Evolutionary conservation across 2,888 invertebrate genomes (phyloP).

Genomic region (Glaucopsyche alexis): DNA sequence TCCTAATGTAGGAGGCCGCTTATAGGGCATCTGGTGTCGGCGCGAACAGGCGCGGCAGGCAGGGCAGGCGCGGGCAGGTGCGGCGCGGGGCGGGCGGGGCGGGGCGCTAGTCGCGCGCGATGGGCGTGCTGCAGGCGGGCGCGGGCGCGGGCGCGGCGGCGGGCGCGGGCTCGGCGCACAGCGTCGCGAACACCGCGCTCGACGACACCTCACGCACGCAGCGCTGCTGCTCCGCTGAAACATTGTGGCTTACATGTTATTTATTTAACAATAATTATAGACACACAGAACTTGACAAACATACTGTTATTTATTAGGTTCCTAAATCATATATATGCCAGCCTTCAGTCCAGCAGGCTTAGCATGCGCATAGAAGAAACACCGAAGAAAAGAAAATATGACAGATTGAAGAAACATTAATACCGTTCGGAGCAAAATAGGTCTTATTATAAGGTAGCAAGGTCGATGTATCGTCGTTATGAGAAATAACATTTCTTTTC

Average conservation of each 20-base stretch:
- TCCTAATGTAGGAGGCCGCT: neutral
- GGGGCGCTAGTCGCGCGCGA: conserved; percentile 55
- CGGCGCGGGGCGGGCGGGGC: conserved; percentile 41
- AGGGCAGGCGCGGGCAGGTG: conserved; percentile 39
- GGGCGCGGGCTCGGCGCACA: conserved; percentile 52
- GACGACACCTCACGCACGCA: conserved; percentile 70
- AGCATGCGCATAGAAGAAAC: too few species aligned
- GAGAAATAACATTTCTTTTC: too few species aligned
- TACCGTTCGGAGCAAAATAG: too few species aligned
- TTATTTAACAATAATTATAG: neutral
- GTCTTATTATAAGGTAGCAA: too few species aligned
- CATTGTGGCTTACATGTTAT: neutral
- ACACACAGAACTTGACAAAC: neutral
- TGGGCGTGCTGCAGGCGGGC: conserved; percentile 70
- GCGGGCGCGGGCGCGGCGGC: conserved; percentile 51
- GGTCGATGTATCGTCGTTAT: too few species aligned
- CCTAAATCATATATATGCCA: too few species aligned
- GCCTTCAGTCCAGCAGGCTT: too few species aligned
- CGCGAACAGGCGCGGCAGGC: conserved; percentile 25
- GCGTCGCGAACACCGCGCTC: conserved; percentile 63
- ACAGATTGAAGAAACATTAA: too few species aligned
- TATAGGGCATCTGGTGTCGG: neutral
- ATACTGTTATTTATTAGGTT: too few species aligned
- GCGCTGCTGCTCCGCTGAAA: conserved; percentile 72
- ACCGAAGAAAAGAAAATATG: too few species aligned